phyloP scores from a whole-genome alignment of 2,113 vertebrate species.

The Leptosomus discolor region DNA sequence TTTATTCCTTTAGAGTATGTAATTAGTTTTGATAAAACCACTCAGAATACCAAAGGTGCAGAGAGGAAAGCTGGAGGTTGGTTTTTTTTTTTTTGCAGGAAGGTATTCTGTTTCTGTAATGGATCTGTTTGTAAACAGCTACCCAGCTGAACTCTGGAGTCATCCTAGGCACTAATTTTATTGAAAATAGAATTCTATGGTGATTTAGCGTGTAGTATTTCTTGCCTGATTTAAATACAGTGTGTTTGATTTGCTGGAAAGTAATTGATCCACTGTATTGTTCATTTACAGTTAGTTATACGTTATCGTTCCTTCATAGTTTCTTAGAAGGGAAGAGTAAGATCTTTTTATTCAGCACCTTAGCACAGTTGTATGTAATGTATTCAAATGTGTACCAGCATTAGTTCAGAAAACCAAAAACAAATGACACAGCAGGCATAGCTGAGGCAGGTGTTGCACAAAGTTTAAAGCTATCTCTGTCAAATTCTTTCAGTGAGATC shows the following conservation, averaged over 20 bases:
- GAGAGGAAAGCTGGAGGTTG: slow-evolving; percentile 9
- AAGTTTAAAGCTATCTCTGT: background rate
- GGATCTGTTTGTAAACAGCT: slow-evolving; percentile 45
- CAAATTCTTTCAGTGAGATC: background rate
- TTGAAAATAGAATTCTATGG: background rate
- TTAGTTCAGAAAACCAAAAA: background rate
- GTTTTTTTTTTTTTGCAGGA: slow-evolving; percentile 16
- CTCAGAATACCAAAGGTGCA: slow-evolving; percentile 54
- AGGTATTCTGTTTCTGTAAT: background rate
- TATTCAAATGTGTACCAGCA: background rate
- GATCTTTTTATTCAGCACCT: background rate
- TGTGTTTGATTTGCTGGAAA: slow-evolving; percentile 43
- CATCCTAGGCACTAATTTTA: background rate
- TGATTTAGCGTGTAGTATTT: background rate
- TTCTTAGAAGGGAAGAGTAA: slow-evolving; percentile 38
- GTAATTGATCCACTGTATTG: slow-evolving; percentile 44
- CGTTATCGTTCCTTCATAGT: background rate
- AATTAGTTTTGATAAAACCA: slow-evolving; percentile 66
- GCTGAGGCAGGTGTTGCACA: background rate
- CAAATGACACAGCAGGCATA: background rate
- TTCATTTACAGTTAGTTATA: slow-evolving; percentile 51
- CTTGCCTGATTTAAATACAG: background rate
- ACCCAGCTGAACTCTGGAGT: background rate
- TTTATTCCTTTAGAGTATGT: slow-evolving; percentile 64
- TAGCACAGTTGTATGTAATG: background rate